Percentiles rank a stretch among this genome's conserved stretches.
Evolutionary conservation across 2,888 invertebrate genomes (phyloP).

Genomic region (Beris chalybata): DNA sequence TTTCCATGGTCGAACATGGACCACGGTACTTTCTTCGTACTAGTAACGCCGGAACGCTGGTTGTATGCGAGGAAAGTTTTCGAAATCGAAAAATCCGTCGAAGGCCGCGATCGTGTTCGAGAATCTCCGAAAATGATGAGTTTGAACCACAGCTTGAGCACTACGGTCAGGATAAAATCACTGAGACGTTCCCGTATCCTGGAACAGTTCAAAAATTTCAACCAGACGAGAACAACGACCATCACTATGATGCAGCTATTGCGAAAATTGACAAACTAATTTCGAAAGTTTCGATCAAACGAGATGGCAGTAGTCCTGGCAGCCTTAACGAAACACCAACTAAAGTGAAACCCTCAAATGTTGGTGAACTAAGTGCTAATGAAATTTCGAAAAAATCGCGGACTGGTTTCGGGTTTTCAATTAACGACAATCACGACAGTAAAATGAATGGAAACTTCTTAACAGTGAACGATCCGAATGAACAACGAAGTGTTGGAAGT

Average conservation of each 20-base stretch:
- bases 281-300: conserved; percentile 17
- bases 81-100: conserved; percentile 48
- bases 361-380: conserved; percentile 2
- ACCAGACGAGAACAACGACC: not conserved
- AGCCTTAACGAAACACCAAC: not conserved
- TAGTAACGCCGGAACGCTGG: conserved; percentile 60
- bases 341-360: not conserved
- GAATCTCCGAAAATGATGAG: conserved; percentile 16
- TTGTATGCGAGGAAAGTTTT: conserved; percentile 59
- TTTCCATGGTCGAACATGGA: conserved; percentile 42
- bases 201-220: not conserved
- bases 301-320: not conserved
- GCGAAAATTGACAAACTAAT: conserved; percentile 28
- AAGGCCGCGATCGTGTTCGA: conserved; percentile 42
- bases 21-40: conserved; percentile 58
- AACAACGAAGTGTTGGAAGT: not conserved
- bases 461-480: not conserved
- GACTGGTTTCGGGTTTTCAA: not conserved
- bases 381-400: conserved; percentile 5
- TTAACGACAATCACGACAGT: not conserved
- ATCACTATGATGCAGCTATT: conserved; percentile 21
- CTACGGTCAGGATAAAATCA: conserved; percentile 9
- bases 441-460: conserved; percentile 1
- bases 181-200: not conserved
- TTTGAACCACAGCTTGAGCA: not conserved